Base-by-base conservation (phyloP, 2,888 invertebrate species). In the Eutolmus rufibarbis region DNA sequence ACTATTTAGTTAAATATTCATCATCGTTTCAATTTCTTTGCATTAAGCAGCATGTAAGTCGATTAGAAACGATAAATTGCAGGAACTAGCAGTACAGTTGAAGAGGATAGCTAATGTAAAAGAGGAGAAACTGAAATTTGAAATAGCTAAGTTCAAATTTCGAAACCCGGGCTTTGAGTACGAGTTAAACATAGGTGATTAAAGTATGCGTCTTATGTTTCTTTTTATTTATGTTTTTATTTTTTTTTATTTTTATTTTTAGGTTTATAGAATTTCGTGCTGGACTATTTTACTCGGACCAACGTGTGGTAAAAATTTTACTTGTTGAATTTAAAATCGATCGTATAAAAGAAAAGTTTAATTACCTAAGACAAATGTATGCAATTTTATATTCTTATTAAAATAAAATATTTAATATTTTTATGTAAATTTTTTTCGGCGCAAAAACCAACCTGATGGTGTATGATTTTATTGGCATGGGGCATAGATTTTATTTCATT, bases 121-220 rank as follows among this genome's bases (percentile, higher is more conserved):
- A 87, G 91, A 91, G 28, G 92, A 92, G 88, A 91, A 91, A 87
- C 89, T 92, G 88, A 91, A 90, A 88, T 92, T 92, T 84, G 92
- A 92, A 89, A 91, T 92, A 86, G 92, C 92, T 74, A 91, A 92
- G 51, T 92, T 91, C 78, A 92, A 92, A 88, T 92, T 91, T 87
- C 92, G 92, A 88, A 92, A 92, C 90, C 92, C 92, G 2, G 92
- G 92, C 16, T 92, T 92, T 88, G 90, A 90, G 81, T 92, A 91
- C 86, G 90, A 91, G 82, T 89, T 87, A 66, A 90, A 91, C 74
- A 91, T 8, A n/a, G 78, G 37, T 78, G 34, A 78, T 23, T 23
- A 23, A 19, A 23, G 9, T n/a, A 5, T 51, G n/a, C 16, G 14
- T n/a, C 7, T n/a, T 51, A n/a, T n/a, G n/a, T 12, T 51, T n/a